Evolutionary conservation across 2,113 vertebrate genomes (phyloP).

Genomic region (Ceyx cyanopectus): DNA sequence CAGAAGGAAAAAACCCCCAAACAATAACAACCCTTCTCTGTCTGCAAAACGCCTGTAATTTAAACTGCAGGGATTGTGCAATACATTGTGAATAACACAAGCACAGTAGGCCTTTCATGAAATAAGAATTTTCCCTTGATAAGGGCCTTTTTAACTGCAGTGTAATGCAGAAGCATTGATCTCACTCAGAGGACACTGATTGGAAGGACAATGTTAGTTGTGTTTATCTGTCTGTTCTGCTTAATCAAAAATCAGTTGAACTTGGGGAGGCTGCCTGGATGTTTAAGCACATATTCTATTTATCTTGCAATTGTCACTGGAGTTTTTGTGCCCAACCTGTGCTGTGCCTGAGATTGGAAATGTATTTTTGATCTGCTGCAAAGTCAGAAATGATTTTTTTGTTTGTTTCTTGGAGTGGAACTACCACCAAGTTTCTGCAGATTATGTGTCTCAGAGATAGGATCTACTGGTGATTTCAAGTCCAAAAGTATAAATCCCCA

Average conservation of each 20-base stretch:
- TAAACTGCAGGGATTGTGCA: neutral
- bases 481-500: neutral
- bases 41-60: neutral
- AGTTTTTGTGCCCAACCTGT: neutral
- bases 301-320: neutral
- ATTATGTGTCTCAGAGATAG: neutral
- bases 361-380: neutral
- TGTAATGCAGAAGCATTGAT: slow-evolving; percentile 14
- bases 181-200: neutral
- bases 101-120: neutral
- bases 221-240: slow-evolving; percentile 32
- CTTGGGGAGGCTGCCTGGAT: neutral
- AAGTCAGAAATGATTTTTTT: neutral
- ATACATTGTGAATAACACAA: neutral
- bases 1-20: neutral
- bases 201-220: slow-evolving; percentile 18
- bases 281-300: slow-evolving; percentile 16
- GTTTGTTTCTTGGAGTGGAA: neutral
- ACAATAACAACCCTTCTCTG: neutral
- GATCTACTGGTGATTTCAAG: neutral
- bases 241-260: slow-evolving; percentile 48
- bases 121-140: slow-evolving; percentile 32
- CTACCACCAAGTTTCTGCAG: neutral
- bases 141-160: slow-evolving; percentile 14
- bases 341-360: neutral